Evolutionary conservation across 2,113 vertebrate genomes (phyloP), one percentile per base, ranked within the genome.

Genomic region (Phodopus roborovskii): DNA sequence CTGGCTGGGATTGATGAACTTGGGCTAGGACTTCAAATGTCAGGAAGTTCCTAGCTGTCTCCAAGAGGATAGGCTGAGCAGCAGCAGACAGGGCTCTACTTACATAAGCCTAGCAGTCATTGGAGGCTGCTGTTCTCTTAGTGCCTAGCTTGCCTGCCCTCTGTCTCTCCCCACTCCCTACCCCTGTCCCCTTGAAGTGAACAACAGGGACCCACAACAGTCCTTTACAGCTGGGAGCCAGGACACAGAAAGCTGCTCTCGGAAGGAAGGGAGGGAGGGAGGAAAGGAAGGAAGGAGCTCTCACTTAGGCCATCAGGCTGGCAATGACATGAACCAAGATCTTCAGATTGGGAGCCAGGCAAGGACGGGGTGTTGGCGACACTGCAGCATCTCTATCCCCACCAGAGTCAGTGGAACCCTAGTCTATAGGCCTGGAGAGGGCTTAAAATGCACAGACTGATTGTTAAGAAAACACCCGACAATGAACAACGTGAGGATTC

Each of bases 401-500:
- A 75, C 11, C 13, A 9, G 53, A 36, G 13, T 62, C 74, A 30
- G 45, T 26, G 68, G 66, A 82, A 66, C 73, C 62, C 12, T 58
- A 42, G 50, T 60, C 95, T 53, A 48, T 0, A 50, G 81, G 39
- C 48, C 50, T 64, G n/a, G 22, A 90, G 70, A 92, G 64, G 42
- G 50, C 48, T 92, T 60, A 9, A 91, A 96, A 30, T 5, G 53
- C 50, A 78, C 13, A 39, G 16, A n/a, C 62, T 84, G 45, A 77
- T 28, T 56, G 48, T 78, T 77, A 91, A 82, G 82, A 86, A 92
- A 92, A 66, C 83, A 73, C 62, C 92, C 30, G 71, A 36, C 53
- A 33, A 60, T 92, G 71, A 91, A 93, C 82, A 79, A 94, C 62
- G 81, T 60, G 73, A 88, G 86, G 81, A 53, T 39, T 82, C 16